A percentile compares a stretch with the other conserved stretches of the same genome.
These are phyloP conservation scores for Girardinichthys multiradiatus DNA, from an alignment of 2,113 vertebrate genomes.

Conservation along the genomic window DNA sequence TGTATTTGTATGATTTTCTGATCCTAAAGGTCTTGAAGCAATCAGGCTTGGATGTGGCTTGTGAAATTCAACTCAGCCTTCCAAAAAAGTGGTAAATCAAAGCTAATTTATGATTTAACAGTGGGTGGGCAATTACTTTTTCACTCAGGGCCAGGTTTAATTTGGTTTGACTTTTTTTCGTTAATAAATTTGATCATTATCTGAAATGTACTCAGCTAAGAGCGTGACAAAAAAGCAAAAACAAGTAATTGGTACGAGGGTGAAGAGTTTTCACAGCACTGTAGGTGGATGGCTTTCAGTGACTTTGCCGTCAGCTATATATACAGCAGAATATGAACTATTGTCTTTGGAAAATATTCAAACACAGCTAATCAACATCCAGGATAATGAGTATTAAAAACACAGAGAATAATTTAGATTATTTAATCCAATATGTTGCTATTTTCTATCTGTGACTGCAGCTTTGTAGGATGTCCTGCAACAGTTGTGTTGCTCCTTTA, in stretches of 20 bases:
- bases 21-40: background rate
- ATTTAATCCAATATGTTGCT: background rate
- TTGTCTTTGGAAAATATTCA: background rate
- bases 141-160: no score
- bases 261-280: background rate
- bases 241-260: background rate
- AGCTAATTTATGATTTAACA: no score
- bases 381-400: no score
- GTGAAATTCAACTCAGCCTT: background rate
- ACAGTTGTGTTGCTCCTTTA: constrained; percentile 5
- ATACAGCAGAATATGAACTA: background rate
- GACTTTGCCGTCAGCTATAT: background rate
- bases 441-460: constrained; percentile 2
- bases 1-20: background rate
- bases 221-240: background rate
- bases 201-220: background rate
- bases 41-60: background rate
- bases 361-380: background rate
- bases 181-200: no score
- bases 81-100: background rate
- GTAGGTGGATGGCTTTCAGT: background rate
- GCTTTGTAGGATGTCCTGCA: constrained; percentile 8
- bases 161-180: no score
- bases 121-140: no score
- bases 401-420: background rate